Evolutionary conservation across 1,140 invertebrate genomes (phyloP).

Genomic region (Sinella curviseta): DNA sequence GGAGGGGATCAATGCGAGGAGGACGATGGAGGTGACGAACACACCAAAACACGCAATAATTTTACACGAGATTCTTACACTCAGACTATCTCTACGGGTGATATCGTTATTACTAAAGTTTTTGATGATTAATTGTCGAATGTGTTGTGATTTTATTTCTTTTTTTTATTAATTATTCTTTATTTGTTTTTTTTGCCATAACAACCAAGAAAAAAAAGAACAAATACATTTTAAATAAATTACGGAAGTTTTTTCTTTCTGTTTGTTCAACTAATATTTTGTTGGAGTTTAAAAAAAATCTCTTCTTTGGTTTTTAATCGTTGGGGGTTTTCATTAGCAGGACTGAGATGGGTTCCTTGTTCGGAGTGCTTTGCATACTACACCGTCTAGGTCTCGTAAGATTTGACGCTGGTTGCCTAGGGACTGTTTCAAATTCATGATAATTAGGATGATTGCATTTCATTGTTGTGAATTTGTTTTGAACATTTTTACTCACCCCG

Average conservation of each 20-base stretch:
- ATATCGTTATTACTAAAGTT: conserved; percentile 7
- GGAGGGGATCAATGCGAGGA: neutral
- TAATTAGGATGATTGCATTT: neutral
- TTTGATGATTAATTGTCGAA: conserved; percentile 27
- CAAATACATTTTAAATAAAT: too few species aligned
- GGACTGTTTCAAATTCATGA: neutral
- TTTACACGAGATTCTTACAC: neutral
- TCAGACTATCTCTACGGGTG: neutral
- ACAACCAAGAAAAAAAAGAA: too few species aligned
- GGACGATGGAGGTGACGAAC: neutral
- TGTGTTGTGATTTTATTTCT: neutral
- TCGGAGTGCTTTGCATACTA: neutral
- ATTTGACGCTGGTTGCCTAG: neutral
- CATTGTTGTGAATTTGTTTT: neutral
- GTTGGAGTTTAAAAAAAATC: neutral
- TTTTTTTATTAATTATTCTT: conserved; percentile 15
- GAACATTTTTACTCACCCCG: neutral
- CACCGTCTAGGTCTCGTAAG: neutral
- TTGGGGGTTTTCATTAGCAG: neutral
- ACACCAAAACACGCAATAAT: neutral
- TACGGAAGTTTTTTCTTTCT: too few species aligned
- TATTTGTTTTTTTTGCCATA: neutral
- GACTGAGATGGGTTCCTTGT: neutral
- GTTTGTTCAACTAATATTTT: neutral
- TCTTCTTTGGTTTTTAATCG: too few species aligned